phyloP scores from a whole-genome alignment of 2,797 vertebrate genomes.

The Mormyrus proboscirostris region DNA sequence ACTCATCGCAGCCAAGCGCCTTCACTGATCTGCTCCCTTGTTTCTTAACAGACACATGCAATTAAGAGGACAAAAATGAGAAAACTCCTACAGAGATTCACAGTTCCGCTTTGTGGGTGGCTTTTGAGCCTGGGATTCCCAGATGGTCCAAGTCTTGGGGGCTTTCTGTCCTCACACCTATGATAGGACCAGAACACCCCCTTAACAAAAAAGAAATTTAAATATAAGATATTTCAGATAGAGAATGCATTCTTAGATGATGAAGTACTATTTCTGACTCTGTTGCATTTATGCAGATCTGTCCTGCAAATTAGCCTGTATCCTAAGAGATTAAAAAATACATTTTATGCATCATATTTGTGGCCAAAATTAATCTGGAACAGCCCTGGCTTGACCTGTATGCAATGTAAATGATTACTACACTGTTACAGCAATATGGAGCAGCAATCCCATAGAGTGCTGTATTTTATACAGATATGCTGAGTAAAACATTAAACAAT shows the following conservation, averaged over 20 bases:
- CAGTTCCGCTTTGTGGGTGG: neutral
- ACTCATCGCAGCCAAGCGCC: neutral
- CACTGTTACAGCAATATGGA: conserved; percentile 23
- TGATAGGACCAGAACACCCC: neutral
- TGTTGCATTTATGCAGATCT: neutral
- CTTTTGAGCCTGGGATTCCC: neutral
- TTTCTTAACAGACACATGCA: neutral
- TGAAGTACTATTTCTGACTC: neutral
- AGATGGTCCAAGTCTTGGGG: neutral
- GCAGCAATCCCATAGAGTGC: neutral
- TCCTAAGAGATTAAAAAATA: neutral
- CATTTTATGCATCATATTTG: neutral
- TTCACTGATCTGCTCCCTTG: neutral
- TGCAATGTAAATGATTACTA: conserved; percentile 35
- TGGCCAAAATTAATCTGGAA: neutral
- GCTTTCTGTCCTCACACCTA: neutral
- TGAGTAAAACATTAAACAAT: neutral
- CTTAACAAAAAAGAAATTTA: neutral
- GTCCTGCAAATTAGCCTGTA: neutral
- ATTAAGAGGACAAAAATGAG: neutral
- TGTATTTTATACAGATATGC: neutral
- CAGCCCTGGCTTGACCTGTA: conserved; percentile 31
- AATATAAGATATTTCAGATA: neutral
- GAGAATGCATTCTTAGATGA: neutral
- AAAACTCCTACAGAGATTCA: neutral